A percentile compares a stretch with the other conserved stretches of the same genome.
phyloP scores from a whole-genome alignment of 2,888 invertebrate genomes.

The Dorcus hopei region DNA sequence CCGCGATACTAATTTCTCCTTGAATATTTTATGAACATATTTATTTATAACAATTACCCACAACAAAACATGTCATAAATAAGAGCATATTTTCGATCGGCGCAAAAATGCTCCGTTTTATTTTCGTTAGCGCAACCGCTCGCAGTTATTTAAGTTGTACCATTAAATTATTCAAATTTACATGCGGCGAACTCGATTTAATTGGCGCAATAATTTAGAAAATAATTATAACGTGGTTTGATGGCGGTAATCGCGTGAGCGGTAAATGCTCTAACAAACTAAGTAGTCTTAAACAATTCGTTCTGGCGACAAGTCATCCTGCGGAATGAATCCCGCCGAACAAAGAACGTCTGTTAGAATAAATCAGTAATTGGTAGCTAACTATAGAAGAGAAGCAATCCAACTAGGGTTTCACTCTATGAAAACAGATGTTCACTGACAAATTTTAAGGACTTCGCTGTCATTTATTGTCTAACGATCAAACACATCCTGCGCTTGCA shows the following conservation, averaged over 20 bases:
- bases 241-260: constrained; percentile 3
- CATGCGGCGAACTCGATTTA: constrained; percentile 8
- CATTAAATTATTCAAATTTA: constrained; percentile 14
- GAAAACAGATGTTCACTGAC: no score
- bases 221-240: constrained; percentile 1
- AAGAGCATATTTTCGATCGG: no score
- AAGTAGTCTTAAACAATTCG: constrained; percentile 4
- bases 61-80: no score
- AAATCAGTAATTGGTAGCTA: constrained; percentile 25
- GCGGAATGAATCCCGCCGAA: constrained; percentile 20
- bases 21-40: no score
- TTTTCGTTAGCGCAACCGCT: constrained; percentile 8
- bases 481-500: no score
- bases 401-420: no score
- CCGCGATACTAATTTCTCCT: no score
- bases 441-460: no score
- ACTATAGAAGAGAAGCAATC: constrained; percentile 14
- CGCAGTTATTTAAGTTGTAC: constrained; percentile 5
- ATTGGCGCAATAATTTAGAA: constrained; percentile 16
- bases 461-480: no score
- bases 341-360: constrained; percentile 18
- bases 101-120: not conserved
- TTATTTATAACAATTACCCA: no score
- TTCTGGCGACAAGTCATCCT: constrained; percentile 23
- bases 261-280: not conserved